These are phyloP conservation scores for Euclidia mi DNA, from an alignment of 2,888 invertebrate genomes.

Conservation along the genomic window DNA sequence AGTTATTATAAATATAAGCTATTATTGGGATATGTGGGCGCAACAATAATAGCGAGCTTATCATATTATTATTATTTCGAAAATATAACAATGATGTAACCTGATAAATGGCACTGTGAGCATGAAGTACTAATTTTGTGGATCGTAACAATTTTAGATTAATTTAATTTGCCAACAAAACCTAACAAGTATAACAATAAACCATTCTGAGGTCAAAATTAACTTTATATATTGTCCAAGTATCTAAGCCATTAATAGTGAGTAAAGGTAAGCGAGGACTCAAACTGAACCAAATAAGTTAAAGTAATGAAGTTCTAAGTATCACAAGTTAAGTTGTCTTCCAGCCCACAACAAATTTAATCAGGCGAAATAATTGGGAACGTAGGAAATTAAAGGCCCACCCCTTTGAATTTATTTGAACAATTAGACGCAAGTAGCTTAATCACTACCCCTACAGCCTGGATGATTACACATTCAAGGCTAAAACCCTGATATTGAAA, in stretches of 20 bases:
- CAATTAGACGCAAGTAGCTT: conserved; percentile 49
- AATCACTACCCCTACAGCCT: conserved; percentile 31
- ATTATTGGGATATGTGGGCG: no score
- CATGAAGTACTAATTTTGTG: no score
- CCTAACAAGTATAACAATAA: conserved; percentile 1
- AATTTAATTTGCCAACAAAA: neutral
- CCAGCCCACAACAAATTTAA: conserved; percentile 51
- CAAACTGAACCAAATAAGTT: conserved; percentile 33
- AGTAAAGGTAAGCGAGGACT: neutral
- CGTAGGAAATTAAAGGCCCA: conserved; percentile 40
- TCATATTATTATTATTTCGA: no score
- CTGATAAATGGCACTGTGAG: no score
- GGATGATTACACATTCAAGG: conserved; percentile 26
- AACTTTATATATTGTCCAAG: neutral
- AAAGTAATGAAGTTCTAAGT: conserved; percentile 52
- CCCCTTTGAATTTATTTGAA: conserved; percentile 52
- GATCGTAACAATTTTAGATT: no score
- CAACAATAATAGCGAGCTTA: no score
- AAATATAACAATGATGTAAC: no score
- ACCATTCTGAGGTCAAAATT: neutral
- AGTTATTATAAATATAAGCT: no score
- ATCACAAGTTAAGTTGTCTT: conserved; percentile 49
- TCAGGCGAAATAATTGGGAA: conserved; percentile 47
- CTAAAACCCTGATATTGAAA: conserved; percentile 16
- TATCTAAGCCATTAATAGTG: neutral